Evolutionary conservation across 2,888 invertebrate genomes (phyloP).

Genomic region (Homarus gammarus): DNA sequence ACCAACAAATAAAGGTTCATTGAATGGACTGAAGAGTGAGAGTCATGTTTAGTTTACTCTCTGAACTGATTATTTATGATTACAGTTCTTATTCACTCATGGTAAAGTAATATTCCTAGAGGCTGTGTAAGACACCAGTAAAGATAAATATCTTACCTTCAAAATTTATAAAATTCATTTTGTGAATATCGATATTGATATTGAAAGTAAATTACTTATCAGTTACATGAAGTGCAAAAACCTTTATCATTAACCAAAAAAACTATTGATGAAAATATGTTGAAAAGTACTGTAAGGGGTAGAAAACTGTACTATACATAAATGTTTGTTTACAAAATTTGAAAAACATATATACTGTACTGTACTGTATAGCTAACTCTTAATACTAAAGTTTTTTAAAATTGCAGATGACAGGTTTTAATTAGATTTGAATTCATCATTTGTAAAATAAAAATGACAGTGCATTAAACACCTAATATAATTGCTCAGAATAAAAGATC

Average conservation of each 20-base stretch:
- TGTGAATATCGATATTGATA: neutral
- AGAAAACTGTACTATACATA: neutral
- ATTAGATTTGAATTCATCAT: neutral
- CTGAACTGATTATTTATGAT: neutral
- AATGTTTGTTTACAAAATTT: neutral
- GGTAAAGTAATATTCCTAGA: neutral
- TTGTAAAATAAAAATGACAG: neutral
- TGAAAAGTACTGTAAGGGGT: neutral
- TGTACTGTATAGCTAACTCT: no score
- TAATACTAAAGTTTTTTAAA: neutral
- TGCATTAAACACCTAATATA: neutral
- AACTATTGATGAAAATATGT: neutral
- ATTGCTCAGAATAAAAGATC: neutral
- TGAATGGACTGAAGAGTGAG: constrained; percentile 73
- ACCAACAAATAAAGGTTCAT: constrained; percentile 45
- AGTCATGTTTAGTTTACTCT: constrained; percentile 56
- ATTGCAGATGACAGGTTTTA: neutral
- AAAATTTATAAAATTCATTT: neutral
- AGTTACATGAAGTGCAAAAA: neutral
- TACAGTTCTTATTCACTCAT: neutral
- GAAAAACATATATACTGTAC: no score
- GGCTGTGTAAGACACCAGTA: no score
- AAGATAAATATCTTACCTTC: neutral
- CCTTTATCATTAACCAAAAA: neutral
- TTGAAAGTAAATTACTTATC: neutral